These are phyloP conservation scores for Eupristina koningsbergeri DNA, from an alignment of 1,140 invertebrate genomes.

Conservation along the genomic window DNA sequence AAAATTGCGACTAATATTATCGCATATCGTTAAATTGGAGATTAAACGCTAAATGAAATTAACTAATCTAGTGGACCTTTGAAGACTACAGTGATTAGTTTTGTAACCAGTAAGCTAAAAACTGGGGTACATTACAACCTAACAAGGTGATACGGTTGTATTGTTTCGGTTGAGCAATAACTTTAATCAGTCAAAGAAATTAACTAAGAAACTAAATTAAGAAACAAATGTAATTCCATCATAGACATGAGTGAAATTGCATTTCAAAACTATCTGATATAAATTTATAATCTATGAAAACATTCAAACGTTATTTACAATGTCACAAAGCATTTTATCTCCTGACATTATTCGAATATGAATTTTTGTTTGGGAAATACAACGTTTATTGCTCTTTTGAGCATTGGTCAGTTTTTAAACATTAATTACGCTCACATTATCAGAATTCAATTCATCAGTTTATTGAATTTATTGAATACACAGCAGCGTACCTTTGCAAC, in stretches of 20 bases:
- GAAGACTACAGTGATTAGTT: conserved; percentile 16
- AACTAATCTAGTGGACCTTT: conserved; percentile 32
- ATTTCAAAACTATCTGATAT: background rate
- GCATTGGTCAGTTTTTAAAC: background rate
- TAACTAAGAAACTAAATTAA: no score
- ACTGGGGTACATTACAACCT: background rate
- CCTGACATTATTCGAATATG: background rate
- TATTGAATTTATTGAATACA: no score
- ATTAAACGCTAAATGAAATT: background rate
- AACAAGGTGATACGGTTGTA: conserved; percentile 15
- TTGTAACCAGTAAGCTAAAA: conserved; percentile 15
- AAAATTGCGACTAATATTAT: background rate
- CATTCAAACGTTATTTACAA: background rate
- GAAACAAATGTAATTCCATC: conserved; percentile 20
- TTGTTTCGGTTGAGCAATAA: conserved; percentile 10
- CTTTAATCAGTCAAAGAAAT: conserved; percentile 13
- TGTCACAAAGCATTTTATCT: background rate
- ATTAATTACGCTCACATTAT: no score
- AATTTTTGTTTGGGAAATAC: background rate
- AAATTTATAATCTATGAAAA: background rate
- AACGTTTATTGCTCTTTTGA: background rate
- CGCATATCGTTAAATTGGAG: background rate
- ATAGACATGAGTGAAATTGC: background rate
- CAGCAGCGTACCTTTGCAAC: no score
- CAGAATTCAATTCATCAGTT: no score